phyloP scores from a whole-genome alignment of 2,113 vertebrate genomes.

The Ptilonorhynchus violaceus region DNA sequence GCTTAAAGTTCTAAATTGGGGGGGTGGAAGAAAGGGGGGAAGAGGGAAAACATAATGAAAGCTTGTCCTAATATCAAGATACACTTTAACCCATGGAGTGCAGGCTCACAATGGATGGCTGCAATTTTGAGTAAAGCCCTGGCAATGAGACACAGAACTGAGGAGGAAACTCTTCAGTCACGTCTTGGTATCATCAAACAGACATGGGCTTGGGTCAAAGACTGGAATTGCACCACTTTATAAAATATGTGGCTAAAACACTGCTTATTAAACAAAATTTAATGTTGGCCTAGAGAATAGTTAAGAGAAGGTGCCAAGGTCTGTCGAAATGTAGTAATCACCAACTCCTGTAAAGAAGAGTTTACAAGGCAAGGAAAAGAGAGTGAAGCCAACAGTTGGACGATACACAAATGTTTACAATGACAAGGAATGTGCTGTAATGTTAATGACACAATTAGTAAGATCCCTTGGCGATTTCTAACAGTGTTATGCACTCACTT shows the following conservation, averaged over 20 bases:
- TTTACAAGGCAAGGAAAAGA: neutral
- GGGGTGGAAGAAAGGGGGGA: neutral
- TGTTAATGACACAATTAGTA: neutral
- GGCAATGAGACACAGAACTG: neutral
- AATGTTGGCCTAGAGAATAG: neutral
- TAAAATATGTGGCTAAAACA: neutral
- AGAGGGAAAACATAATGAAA: constrained; percentile 38
- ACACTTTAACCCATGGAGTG: constrained; percentile 43
- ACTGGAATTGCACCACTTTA: neutral
- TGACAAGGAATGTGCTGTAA: neutral
- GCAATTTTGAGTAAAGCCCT: neutral
- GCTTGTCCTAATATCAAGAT: constrained; percentile 60
- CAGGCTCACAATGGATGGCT: neutral
- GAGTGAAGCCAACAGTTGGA: neutral
- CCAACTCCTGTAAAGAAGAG: neutral
- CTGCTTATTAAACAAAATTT: neutral
- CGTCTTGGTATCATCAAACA: neutral
- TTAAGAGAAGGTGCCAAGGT: neutral
- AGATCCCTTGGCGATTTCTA: neutral
- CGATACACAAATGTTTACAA: neutral
- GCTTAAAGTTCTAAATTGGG: constrained; percentile 18
- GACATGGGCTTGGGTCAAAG: neutral
- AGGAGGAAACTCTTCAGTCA: neutral
- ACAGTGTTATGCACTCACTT: neutral
- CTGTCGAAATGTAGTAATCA: neutral